phyloP scores from a whole-genome alignment of 2,888 invertebrate species.

The Anaspis maculata region DNA sequence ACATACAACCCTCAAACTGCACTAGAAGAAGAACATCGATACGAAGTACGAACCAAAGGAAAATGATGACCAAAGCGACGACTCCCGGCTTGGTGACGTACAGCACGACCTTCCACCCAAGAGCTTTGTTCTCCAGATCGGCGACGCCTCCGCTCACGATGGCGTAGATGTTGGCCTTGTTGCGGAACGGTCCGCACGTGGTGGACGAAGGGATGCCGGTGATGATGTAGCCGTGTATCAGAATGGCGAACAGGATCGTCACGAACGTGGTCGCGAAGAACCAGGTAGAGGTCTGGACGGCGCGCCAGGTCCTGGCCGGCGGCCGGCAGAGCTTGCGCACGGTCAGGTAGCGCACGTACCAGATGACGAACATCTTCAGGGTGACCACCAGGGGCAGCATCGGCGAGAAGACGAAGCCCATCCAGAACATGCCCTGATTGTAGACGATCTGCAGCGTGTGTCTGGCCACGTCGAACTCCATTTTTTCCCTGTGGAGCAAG shows the following conservation, averaged over 20 bases:
- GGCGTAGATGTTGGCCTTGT: conserved; percentile 48
- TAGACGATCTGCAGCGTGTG: conserved; percentile 71
- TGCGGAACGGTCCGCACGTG: conserved; percentile 57
- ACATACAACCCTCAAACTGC: no score
- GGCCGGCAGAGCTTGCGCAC: conserved; percentile 60
- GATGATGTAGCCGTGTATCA: conserved; percentile 56
- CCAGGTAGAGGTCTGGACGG: conserved; percentile 69
- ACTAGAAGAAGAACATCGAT: no score
- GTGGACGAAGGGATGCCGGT: conserved; percentile 47
- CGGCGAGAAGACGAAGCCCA: conserved; percentile 67
- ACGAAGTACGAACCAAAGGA: conserved; percentile 48
- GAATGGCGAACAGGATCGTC: conserved; percentile 53
- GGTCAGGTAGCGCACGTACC: conserved; percentile 59
- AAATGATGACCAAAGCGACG: conserved; percentile 51
- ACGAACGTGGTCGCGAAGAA: conserved; percentile 60
- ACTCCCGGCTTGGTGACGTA: conserved; percentile 53
- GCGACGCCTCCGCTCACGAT: conserved; percentile 51
- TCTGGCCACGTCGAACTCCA: conserved; percentile 64
- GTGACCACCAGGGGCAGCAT: conserved; percentile 56
- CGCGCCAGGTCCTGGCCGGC: conserved; percentile 57
- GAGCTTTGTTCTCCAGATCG: conserved; percentile 41
- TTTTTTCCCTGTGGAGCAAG: no score
- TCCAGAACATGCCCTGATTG: conserved; percentile 71
- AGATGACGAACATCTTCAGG: conserved; percentile 60
- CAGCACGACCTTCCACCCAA: conserved; percentile 42